Percentiles rank a stretch among this genome's conserved stretches.
These are phyloP conservation scores for Hypothenemus hampei DNA, from an alignment of 1,140 invertebrate species.

Conservation along the genomic window DNA sequence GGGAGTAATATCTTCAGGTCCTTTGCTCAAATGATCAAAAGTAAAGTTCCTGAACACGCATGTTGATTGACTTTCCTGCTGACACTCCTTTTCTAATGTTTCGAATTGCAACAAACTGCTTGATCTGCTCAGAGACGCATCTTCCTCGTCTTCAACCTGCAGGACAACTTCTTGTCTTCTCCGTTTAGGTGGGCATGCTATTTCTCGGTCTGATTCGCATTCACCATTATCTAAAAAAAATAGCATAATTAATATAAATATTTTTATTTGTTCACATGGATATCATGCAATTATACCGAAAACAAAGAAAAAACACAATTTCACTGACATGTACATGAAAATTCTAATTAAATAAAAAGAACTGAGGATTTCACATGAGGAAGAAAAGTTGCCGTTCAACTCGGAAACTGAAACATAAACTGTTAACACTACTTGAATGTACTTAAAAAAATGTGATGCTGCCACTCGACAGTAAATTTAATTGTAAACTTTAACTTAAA, in stretches of 20 bases:
- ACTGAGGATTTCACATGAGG: too few relatives aligned
- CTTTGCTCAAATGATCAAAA: constrained; percentile 55
- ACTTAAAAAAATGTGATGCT: constrained; percentile 1
- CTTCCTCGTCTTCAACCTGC: constrained; percentile 48
- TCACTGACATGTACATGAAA: too few relatives aligned
- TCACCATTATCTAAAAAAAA: constrained; percentile 48
- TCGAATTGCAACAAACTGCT: constrained; percentile 77
- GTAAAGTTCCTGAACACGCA: constrained; percentile 49
- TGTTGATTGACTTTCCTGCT: constrained; percentile 48
- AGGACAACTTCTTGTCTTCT: constrained; percentile 53
- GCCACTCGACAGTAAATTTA: constrained; percentile 8
- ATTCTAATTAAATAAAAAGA: too few relatives aligned
- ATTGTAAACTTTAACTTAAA: constrained; percentile 10
- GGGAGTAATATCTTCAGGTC: constrained; percentile 36
- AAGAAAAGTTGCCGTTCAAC: too few relatives aligned
- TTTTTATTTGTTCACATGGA: too few relatives aligned
- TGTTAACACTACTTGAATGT: too few relatives aligned
- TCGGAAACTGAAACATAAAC: too few relatives aligned
- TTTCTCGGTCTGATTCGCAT: constrained; percentile 68
- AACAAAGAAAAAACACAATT: too few relatives aligned
- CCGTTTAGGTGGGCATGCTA: constrained; percentile 73
- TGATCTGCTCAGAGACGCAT: constrained; percentile 60
- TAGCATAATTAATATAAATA: too few relatives aligned
- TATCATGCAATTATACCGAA: too few relatives aligned
- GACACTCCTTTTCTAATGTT: constrained; percentile 66